Evolutionary conservation across 2,113 vertebrate species (phyloP), one percentile per base, ranked within the genome.

Genomic region (Dipodomys stephensi): DNA sequence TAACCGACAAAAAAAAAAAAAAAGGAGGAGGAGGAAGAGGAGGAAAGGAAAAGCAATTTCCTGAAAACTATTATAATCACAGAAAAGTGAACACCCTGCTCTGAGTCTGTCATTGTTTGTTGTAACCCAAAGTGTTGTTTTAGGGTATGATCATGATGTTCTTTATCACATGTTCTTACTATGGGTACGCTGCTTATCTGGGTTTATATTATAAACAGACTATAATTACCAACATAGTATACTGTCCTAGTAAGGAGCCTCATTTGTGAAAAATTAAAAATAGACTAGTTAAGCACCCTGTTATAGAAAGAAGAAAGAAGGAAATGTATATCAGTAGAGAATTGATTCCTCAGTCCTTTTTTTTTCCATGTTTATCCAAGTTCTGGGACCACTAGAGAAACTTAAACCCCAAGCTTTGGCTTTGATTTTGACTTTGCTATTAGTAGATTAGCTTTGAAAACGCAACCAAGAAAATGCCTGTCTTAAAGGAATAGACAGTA

Each of bases 391-490:
- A 46, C 22, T 68, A 32, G 85, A 85, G 76, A 87, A 80, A 86
- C 44, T 25, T 76, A 57, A 76, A 60, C 62, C 19, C 62, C 76
- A 92, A 35, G 74, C 49, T 62, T 80, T 81, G 90, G 79, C 7
- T 23, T 72, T 92, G 69, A 27, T 39, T 62, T 80, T 25, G 4
- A 49, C 53, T 19, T 57, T 57, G 53, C 53, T 67, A 82, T 92
- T 39, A 93, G 35, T 82, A 77, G 49, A 65, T 76, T 53, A 69
- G 15, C 35, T 83, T 93, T 94, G 71, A 74, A 65, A 22, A n/a
- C 72, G 69, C 9, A 65, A 83, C n/a, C 76, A 35, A 46, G 86
- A 86, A 93, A 82, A 30, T 44, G 6, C 60, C 69, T 72, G 7
- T 77, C 53, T 74, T 92, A 80, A 85, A 76, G n/a, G 60, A 20